Percentiles rank a stretch among this genome's conserved stretches.
These are phyloP conservation scores for Enteromius anoplus DNA, from an alignment of 2,797 vertebrate species.

Conservation along the genomic window DNA sequence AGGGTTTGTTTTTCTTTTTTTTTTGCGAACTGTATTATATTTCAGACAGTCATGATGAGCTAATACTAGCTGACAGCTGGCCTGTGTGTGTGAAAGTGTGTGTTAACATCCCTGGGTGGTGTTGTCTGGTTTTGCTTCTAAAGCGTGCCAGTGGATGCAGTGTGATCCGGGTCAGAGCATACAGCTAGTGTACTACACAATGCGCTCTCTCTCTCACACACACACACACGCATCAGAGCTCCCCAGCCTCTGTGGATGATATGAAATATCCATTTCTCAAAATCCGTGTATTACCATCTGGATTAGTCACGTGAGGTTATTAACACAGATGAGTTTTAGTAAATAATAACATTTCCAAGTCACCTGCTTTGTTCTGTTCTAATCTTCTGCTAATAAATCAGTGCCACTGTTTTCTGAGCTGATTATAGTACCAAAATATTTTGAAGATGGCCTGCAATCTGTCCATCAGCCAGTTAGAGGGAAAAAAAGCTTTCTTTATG, in stretches of 20 bases:
- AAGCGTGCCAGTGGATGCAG: conserved; percentile 33
- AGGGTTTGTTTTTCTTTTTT: background rate
- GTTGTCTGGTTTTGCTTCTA: conserved; percentile 38
- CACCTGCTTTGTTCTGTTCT: conserved; percentile 24
- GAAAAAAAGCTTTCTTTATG: conserved; percentile 8
- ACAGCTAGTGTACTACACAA: conserved; percentile 6
- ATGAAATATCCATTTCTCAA: background rate
- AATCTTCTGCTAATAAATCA: conserved; percentile 20
- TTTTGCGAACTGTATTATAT: conserved; percentile 31
- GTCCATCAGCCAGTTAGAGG: conserved; percentile 18
- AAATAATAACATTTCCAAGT: conserved; percentile 27
- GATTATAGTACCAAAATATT: conserved; percentile 8
- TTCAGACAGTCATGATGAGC: conserved; percentile 41
- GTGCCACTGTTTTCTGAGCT: conserved; percentile 10
- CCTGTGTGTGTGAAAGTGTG: conserved; percentile 39
- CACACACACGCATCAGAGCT: background rate
- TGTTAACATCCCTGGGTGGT: conserved; percentile 42
- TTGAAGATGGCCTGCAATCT: background rate
- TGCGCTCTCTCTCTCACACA: background rate
- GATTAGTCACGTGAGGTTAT: conserved; percentile 27
- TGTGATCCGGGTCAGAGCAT: conserved; percentile 36
- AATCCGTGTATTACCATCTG: conserved; percentile 19
- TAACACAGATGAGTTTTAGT: conserved; percentile 25
- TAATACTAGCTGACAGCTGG: conserved; percentile 45
- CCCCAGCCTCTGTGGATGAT: background rate